phyloP scores from a whole-genome alignment of 2,113 vertebrate species.

The Pachycephala philippinensis region DNA sequence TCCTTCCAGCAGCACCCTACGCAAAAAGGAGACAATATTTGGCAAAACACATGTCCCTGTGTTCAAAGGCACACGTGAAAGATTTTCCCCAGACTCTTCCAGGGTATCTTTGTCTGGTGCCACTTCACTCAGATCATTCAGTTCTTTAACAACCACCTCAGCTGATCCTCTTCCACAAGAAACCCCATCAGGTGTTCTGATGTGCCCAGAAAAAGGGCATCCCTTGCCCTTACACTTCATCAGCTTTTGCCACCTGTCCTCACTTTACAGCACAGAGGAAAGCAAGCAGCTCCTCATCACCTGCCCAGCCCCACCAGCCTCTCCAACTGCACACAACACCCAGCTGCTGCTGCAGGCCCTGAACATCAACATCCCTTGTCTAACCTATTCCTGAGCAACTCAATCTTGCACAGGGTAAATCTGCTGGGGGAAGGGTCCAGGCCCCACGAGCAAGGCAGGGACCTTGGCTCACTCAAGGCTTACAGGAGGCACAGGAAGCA shows the following conservation, averaged over 20 bases:
- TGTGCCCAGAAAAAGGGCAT: neutral
- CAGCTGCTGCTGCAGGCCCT: neutral
- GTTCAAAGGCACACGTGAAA: neutral
- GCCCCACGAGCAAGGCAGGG: neutral
- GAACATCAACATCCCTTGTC: fast-evolving
- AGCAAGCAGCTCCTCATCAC: neutral
- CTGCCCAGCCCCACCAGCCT: neutral
- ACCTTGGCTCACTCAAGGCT: neutral
- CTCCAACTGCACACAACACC: neutral
- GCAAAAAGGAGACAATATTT: neutral
- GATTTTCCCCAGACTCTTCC: neutral
- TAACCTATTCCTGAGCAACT: neutral
- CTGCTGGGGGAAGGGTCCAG: neutral
- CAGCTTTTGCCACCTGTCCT: neutral
- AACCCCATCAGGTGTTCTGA: neutral
- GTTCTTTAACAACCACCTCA: neutral
- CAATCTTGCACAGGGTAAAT: neutral
- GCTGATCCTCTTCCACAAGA: neutral
- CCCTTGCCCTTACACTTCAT: neutral
- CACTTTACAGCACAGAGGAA: neutral
- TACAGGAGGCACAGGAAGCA: neutral
- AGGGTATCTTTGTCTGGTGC: neutral
- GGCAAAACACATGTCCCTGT: neutral
- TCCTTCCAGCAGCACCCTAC: neutral
- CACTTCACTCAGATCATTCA: neutral